phyloP scores from a whole-genome alignment of 2,888 invertebrate species.

The Cryptocephalus primarius region DNA sequence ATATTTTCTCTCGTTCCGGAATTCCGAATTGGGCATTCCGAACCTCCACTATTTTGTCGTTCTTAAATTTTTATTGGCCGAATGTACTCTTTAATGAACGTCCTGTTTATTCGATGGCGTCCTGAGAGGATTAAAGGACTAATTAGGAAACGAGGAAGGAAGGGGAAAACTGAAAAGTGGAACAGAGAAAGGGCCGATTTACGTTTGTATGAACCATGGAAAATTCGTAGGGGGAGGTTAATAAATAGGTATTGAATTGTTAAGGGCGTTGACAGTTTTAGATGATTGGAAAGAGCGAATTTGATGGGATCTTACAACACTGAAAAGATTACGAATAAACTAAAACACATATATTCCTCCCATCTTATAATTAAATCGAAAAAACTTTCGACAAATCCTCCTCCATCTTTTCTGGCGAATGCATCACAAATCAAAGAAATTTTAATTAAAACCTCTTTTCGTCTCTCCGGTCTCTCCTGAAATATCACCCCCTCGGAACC shows the following conservation, averaged over 20 bases:
- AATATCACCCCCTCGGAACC: neutral
- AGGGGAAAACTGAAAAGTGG: neutral
- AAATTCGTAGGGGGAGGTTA: too few relatives aligned
- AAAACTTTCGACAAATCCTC: too few relatives aligned
- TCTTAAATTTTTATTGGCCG: constrained; percentile 10
- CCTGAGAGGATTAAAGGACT: neutral
- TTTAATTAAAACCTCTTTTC: neutral
- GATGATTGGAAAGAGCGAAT: too few relatives aligned
- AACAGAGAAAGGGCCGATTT: too few relatives aligned
- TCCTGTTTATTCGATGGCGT: neutral
- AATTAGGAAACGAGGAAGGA: neutral
- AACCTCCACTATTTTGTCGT: constrained; percentile 11
- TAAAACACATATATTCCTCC: too few relatives aligned
- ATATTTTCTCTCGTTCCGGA: constrained; percentile 12
- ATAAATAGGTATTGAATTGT: too few relatives aligned
- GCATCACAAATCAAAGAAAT: neutral
- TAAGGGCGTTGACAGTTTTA: too few relatives aligned
- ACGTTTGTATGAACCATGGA: too few relatives aligned
- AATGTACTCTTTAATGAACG: neutral
- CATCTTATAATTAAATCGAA: too few relatives aligned
- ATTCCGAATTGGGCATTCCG: constrained; percentile 9
- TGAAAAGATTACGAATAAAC: too few relatives aligned
- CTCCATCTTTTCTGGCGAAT: neutral
- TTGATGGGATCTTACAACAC: too few relatives aligned
- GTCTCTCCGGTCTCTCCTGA: neutral